Conservation (phyloP, 2,113 vertebrate species). For the Upupa epops region DNA sequence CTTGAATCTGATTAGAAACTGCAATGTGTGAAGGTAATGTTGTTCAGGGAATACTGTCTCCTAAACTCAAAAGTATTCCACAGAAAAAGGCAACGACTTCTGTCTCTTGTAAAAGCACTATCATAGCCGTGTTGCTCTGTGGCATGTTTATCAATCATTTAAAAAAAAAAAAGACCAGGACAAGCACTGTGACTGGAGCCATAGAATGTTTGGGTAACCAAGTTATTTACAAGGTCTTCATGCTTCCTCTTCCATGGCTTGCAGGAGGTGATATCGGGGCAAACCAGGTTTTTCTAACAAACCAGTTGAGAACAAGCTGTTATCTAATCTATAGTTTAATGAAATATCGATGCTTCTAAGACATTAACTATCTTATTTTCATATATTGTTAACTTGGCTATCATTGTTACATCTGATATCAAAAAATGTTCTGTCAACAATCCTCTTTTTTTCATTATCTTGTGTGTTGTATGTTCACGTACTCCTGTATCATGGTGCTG, state of each 20-base stretch:
- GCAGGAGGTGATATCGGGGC: not conserved
- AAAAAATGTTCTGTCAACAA: constrained; percentile 28
- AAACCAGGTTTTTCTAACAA: not conserved
- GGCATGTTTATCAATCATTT: not conserved
- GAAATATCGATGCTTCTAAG: constrained; percentile 26
- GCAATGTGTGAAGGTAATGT: not conserved
- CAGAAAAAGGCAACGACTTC: not conserved
- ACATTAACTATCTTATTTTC: not conserved
- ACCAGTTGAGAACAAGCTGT: not conserved
- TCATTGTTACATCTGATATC: not conserved
- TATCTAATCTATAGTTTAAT: constrained; percentile 42
- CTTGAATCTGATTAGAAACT: not conserved
- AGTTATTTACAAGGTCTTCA: not conserved
- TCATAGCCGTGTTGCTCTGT: not conserved
- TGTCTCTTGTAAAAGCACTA: not conserved
- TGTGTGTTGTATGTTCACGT: not conserved
- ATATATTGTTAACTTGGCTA: not conserved
- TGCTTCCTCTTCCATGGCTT: not conserved
- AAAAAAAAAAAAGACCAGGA: not conserved
- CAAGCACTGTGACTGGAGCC: not conserved
- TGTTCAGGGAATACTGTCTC: not conserved
- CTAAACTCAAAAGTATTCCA: not conserved
- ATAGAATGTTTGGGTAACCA: not conserved
- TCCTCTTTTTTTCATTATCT: not conserved
- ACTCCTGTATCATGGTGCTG: not conserved